Evolutionary conservation across 2,888 invertebrate genomes (phyloP).

Genomic region (Pterostichus niger): DNA sequence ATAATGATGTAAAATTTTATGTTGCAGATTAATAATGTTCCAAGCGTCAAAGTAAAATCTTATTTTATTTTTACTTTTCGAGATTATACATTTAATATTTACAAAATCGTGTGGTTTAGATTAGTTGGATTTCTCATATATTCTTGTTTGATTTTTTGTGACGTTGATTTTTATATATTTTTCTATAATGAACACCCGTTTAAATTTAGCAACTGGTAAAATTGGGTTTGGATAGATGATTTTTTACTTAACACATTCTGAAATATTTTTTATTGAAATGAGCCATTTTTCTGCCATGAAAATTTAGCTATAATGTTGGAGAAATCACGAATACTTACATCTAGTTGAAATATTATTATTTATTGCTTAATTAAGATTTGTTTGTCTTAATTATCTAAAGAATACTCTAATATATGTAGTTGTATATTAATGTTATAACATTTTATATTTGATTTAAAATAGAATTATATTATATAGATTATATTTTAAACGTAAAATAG

Average conservation of each 20-base stretch:
- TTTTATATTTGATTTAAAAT: conserved; percentile 68
- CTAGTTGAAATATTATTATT: conserved; percentile 46
- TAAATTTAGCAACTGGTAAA: conserved; percentile 18
- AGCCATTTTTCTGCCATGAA: conserved; percentile 68
- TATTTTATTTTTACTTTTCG: conserved; percentile 33
- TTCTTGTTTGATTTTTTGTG: conserved; percentile 64
- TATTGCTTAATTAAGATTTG: conserved; percentile 68
- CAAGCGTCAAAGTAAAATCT: conserved; percentile 84
- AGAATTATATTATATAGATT: conserved; percentile 65
- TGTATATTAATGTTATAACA: conserved; percentile 72
- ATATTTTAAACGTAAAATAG: conserved; percentile 57
- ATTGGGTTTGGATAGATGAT: conserved; percentile 18
- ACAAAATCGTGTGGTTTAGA: conserved; percentile 53
- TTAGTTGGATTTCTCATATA: conserved; percentile 61
- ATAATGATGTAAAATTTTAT: conserved; percentile 70
- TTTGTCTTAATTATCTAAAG: conserved; percentile 52
- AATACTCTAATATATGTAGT: conserved; percentile 69
- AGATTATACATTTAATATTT: conserved; percentile 56
- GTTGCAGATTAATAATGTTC: conserved; percentile 90
- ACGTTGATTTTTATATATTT: conserved; percentile 59
- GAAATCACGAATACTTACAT: conserved; percentile 27
- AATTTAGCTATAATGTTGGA: conserved; percentile 38
- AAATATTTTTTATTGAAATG: conserved; percentile 16
- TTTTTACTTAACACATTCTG: background rate
- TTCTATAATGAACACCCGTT: conserved; percentile 30